These are phyloP conservation scores for Pangasianodon gigas DNA, from an alignment of 2,113 vertebrate genomes.

Conservation along the genomic window DNA sequence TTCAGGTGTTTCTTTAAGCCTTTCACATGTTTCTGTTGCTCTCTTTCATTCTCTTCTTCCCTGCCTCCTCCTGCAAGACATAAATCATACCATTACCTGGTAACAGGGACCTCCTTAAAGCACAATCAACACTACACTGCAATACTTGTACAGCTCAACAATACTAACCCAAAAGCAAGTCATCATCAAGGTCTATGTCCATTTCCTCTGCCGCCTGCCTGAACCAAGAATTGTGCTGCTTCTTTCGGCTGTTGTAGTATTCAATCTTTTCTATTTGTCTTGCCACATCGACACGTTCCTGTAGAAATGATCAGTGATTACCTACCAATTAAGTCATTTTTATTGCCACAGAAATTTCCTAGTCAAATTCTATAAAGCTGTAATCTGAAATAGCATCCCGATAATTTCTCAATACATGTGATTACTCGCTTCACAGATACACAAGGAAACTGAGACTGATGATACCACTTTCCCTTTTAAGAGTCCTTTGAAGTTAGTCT, in stretches of 20 bases:
- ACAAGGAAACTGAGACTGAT: neutral
- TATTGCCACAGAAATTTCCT: neutral
- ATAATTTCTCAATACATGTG: neutral
- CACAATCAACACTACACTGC: neutral
- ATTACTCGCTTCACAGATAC: neutral
- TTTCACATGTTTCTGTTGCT: slow-evolving; percentile 84
- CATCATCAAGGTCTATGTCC: slow-evolving; percentile 88
- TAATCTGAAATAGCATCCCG: neutral
- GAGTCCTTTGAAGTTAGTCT: neutral
- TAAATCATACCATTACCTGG: neutral
- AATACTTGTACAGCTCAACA: neutral
- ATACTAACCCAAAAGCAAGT: slow-evolving; percentile 69
- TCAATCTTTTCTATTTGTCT: slow-evolving; percentile 89
- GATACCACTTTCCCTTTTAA: neutral
- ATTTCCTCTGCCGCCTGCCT: slow-evolving; percentile 88
- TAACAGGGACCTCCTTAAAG: neutral
- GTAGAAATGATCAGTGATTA: slow-evolving; percentile 40
- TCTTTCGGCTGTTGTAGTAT: slow-evolving; percentile 85
- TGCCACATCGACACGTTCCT: slow-evolving; percentile 89
- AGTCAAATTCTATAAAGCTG: neutral
- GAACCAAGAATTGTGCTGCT: slow-evolving; percentile 93
- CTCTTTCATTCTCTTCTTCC: slow-evolving; percentile 76
- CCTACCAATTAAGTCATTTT: neutral
- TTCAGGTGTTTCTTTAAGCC: slow-evolving; percentile 89
- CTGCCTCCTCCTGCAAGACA: slow-evolving; percentile 65